Evolutionary conservation across 2,113 vertebrate genomes (phyloP), one percentile per base, ranked within the genome.

Genomic region (Rhegmatorhina hoffmannsi): DNA sequence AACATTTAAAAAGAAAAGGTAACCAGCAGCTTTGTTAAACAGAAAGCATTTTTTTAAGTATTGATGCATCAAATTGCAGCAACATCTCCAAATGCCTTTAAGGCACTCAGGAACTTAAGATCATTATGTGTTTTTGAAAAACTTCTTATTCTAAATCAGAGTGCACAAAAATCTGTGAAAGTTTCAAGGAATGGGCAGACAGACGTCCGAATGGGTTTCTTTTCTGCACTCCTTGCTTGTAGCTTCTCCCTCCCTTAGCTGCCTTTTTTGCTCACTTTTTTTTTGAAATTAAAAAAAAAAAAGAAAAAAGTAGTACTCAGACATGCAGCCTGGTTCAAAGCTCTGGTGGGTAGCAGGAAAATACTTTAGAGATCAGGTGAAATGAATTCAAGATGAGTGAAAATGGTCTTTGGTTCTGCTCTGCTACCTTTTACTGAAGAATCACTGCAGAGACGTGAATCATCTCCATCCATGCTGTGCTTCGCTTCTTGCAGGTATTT

Each of bases 361-460:
- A 94, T 81, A 78, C 80, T 92, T 91, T 52, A 46, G 91, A 94
- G 81, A 92, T 75, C 58, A 91, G 93, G 70, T 78, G 62, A 94
- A 97, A 97, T 96, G 88, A 97, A 97, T 97, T 94, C 91, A 95
- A 95, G 91, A 92, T 4, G 55, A 96, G 80, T 69, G 89, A 94
- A 97, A 97, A 96, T 89, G 92, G 84, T 91, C 93, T 95, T 95
- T 94, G 88, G 96, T 97, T 97, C 94, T 97, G 96, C 94, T 96
- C 95, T 88, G 91, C 84, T 95, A 85, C 93, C 76, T 97, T 94
- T 96, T 93, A 91, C 91, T 91, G 68, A 97, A 96, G 91, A 96
- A 92, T 93, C 90, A 87, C 87, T 96, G 88, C 81, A 92, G 80
- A 96, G 96, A 95, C 0, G 34, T 50, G 62, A 82, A 96, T 98